Percentiles rank a stretch among this genome's conserved stretches.
Conservation (phyloP, 1,140 invertebrate species). For the Halictus rubicundus region DNA sequence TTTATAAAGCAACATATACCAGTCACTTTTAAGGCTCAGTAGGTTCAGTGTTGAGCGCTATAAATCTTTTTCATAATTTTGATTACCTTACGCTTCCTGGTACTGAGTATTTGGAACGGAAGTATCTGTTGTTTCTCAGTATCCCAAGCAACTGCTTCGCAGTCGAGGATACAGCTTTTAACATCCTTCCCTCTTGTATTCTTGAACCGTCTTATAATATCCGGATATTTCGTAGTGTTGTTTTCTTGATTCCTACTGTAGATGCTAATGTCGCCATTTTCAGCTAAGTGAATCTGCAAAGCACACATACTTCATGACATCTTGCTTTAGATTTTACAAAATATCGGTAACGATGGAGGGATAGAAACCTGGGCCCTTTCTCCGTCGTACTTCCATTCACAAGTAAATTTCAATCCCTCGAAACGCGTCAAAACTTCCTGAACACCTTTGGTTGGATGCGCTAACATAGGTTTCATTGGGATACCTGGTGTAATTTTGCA, state of each 20-base stretch:
- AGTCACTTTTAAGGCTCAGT: no score
- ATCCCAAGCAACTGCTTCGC: slow-evolving; percentile 99
- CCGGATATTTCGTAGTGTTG: slow-evolving; percentile 99
- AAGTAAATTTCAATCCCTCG: slow-evolving; percentile 96
- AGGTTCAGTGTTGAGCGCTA: background rate
- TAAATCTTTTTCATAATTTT: background rate
- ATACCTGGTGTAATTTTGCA: slow-evolving; percentile 96
- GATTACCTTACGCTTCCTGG: slow-evolving; percentile 94
- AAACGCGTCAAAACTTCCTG: slow-evolving; percentile 95
- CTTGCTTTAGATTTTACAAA: background rate
- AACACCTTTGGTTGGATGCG: slow-evolving; percentile 97
- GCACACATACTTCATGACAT: slow-evolving; percentile 15
- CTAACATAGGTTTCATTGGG: slow-evolving; percentile 99
- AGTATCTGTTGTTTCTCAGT: slow-evolving; percentile 93
- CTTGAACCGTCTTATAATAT: slow-evolving; percentile 90
- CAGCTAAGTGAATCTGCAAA: slow-evolving; percentile 87
- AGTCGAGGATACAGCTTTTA: slow-evolving; percentile 95
- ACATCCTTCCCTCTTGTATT: slow-evolving; percentile 84
- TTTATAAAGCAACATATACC: no score
- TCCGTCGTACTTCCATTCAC: slow-evolving; percentile 99
- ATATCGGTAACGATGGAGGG: background rate
- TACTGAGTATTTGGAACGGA: slow-evolving; percentile 98
- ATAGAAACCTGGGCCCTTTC: slow-evolving; percentile 94
- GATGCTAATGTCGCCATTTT: slow-evolving; percentile 88
- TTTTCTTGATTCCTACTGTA: slow-evolving; percentile 99